phyloP scores from a whole-genome alignment of 1,140 invertebrate genomes.

The Theocolax elegans region DNA sequence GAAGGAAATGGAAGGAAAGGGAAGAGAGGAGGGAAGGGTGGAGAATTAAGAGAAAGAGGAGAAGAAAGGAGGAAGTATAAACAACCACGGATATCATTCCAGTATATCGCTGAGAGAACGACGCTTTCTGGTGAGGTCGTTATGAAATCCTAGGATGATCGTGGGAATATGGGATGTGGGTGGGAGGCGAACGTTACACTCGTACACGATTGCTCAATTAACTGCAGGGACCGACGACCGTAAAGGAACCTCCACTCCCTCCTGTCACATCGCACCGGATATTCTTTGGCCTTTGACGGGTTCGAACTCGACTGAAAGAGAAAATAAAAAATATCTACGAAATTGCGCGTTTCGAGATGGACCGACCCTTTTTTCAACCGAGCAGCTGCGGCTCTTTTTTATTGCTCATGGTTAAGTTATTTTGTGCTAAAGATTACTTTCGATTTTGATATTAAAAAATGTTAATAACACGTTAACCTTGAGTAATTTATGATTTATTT shows the following conservation, averaged over 20 bases:
- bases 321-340: too few species aligned
- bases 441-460: too few species aligned
- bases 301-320: background rate
- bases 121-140: background rate
- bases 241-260: background rate
- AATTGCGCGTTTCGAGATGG: too few species aligned
- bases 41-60: too few species aligned
- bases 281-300: conserved; percentile 9
- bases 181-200: background rate
- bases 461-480: too few species aligned
- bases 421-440: too few species aligned
- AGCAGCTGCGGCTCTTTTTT: too few species aligned
- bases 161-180: background rate
- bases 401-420: too few species aligned
- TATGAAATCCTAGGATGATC: conserved; percentile 1
- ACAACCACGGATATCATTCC: background rate
- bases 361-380: too few species aligned
- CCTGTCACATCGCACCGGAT: background rate
- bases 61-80: conserved; percentile 17
- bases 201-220: conserved; percentile 19
- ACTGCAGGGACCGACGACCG: background rate
- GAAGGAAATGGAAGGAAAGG: too few species aligned
- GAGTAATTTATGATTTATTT: too few species aligned
- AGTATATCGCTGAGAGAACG: background rate
- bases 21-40: too few species aligned